Evolutionary conservation across 53 echinoderm and acorn worm genomes (phyloP).

Genomic region (Mesocentrotus franciscanus): DNA sequence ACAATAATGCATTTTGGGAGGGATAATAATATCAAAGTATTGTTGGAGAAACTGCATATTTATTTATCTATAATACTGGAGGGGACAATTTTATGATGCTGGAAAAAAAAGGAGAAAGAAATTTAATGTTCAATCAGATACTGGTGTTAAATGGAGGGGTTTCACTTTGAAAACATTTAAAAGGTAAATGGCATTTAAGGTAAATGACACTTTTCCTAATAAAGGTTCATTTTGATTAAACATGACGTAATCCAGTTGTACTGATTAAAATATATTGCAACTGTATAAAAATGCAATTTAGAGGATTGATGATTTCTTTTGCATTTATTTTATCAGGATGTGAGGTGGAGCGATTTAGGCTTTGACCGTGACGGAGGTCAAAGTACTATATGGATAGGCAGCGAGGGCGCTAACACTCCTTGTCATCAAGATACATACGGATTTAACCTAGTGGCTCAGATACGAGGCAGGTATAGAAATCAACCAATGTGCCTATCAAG

Average conservation of each 20-base stretch:
- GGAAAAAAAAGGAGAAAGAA: too few relatives aligned
- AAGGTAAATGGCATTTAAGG: too few relatives aligned
- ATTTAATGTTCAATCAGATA: too few relatives aligned
- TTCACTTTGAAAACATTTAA: too few relatives aligned
- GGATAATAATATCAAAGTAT: too few relatives aligned
- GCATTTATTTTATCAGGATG: conserved; percentile 68
- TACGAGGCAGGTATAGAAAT: conserved; percentile 83
- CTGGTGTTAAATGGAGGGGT: too few relatives aligned
- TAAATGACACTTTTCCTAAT: not conserved
- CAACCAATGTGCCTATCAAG: not conserved
- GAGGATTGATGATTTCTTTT: not conserved
- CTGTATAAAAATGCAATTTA: not conserved
- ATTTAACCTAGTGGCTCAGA: conserved; percentile 94
- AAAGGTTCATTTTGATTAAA: not conserved
- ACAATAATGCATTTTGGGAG: not conserved
- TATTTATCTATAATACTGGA: too few relatives aligned
- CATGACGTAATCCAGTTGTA: not conserved
- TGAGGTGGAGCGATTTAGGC: conserved; percentile 85
- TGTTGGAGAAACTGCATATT: too few relatives aligned
- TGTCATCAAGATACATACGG: conserved; percentile 98
- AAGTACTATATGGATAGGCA: conserved; percentile 97
- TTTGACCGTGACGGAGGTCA: conserved; percentile 80
- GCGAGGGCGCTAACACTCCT: conserved; percentile 86
- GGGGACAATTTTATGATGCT: too few relatives aligned
- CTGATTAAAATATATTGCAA: not conserved